Conservation (phyloP, 2,113 vertebrate species). For the Calidris pugnax region DNA sequence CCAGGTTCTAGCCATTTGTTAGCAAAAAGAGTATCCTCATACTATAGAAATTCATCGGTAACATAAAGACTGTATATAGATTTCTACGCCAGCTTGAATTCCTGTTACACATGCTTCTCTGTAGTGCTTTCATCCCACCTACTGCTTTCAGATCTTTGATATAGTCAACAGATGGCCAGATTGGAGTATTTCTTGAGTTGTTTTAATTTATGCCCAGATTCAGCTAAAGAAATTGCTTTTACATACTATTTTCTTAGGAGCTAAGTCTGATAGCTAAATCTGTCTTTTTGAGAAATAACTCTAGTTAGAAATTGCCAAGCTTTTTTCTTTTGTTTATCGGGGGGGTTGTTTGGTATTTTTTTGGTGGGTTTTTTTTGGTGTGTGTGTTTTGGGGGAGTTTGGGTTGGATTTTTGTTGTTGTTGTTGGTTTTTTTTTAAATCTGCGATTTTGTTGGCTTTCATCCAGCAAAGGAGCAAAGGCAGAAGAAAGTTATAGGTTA, state of each 20-base stretch:
- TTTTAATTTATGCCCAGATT: not conserved
- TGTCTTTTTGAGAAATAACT: not conserved
- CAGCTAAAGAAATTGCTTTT: not conserved
- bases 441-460: not conserved
- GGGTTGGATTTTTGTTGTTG: not conserved
- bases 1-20: not conserved
- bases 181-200: not conserved
- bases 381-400: not conserved
- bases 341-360: not conserved
- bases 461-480: not conserved
- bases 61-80: not conserved
- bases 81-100: not conserved
- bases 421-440: not conserved
- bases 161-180: not conserved
- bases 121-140: not conserved
- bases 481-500: not conserved
- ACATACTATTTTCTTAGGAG: not conserved
- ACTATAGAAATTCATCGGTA: not conserved
- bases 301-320: not conserved
- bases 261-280: not conserved
- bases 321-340: not conserved
- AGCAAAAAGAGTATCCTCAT: not conserved
- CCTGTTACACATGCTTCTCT: not conserved
- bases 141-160: not conserved
- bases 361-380: not conserved